These are phyloP conservation scores for Ceratosolen solmsi DNA, from an alignment of 1,140 invertebrate species.

Conservation along the genomic window DNA sequence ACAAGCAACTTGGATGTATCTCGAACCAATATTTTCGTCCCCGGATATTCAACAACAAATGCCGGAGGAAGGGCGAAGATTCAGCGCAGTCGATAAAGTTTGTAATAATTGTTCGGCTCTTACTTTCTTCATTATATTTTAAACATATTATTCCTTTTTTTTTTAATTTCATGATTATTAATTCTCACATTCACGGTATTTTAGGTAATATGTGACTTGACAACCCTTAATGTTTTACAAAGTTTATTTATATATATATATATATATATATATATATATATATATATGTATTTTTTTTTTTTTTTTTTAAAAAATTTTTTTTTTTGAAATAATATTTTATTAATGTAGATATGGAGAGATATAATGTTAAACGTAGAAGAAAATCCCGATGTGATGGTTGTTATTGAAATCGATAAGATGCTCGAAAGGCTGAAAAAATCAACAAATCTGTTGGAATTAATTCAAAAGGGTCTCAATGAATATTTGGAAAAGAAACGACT, in stretches of 20 bases:
- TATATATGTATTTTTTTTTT: background rate
- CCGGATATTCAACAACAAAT: constrained; percentile 98
- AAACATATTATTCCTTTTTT: background rate
- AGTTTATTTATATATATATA: no score
- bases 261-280: no score
- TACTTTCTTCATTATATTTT: background rate
- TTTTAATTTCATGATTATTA: no score
- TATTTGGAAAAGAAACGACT: constrained; percentile 97
- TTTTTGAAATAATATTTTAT: no score
- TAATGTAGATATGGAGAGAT: constrained; percentile 87
- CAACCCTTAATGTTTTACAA: no score
- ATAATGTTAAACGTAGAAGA: constrained; percentile 89
- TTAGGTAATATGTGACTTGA: no score
- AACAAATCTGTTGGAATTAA: constrained; percentile 88
- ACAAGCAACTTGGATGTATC: constrained; percentile 96
- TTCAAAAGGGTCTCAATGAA: constrained; percentile 93
- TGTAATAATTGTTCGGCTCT: constrained; percentile 69
- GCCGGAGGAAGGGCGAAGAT: constrained; percentile 92
- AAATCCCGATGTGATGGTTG: constrained; percentile 87
- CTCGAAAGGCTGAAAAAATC: constrained; percentile 92
- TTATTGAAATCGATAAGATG: constrained; percentile 94
- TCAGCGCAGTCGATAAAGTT: constrained; percentile 93
- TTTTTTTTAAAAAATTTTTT: no score
- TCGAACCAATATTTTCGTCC: constrained; percentile 98
- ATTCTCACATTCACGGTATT: no score